Conservation (phyloP, 2,888 invertebrate species). For the Ophion obscuratus region DNA sequence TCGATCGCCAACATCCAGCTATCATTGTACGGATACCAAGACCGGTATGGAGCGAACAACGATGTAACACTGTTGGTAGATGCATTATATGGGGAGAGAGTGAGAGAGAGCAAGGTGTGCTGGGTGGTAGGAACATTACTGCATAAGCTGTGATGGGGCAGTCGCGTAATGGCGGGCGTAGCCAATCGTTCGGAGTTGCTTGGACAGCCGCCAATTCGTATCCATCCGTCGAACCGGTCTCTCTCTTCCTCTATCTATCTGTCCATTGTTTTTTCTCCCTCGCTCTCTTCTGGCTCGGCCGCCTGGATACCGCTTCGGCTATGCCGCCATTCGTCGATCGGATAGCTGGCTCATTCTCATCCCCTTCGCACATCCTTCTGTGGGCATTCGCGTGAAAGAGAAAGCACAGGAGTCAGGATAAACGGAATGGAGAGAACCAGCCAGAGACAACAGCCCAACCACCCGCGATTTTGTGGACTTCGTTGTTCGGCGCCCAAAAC, state of each 20-base stretch:
- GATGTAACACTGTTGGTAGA: constrained; percentile 32
- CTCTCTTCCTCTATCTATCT: constrained; percentile 26
- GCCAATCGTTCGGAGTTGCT: constrained; percentile 81
- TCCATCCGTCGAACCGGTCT: constrained; percentile 70
- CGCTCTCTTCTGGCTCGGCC: constrained; percentile 28
- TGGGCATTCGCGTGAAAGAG: constrained; percentile 33
- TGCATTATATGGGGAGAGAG: constrained; percentile 55
- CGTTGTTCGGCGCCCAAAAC: neutral
- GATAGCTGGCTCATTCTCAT: constrained; percentile 23
- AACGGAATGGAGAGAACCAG: constrained; percentile 37
- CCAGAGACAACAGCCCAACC: constrained; percentile 11
- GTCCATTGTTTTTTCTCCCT: constrained; percentile 28
- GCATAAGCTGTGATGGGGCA: constrained; percentile 60
- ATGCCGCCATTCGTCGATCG: constrained; percentile 39
- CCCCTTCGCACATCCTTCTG: constrained; percentile 15
- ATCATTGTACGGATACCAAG: constrained; percentile 43
- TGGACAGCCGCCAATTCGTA: constrained; percentile 79
- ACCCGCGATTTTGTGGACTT: constrained; percentile 24
- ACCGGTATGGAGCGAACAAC: constrained; percentile 29
- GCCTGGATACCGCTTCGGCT: constrained; percentile 32
- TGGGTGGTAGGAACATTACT: constrained; percentile 65
- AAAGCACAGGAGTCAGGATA: constrained; percentile 28
- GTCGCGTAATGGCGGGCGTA: constrained; percentile 66
- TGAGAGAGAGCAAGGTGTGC: constrained; percentile 19
- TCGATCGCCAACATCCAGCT: constrained; percentile 4